These are phyloP conservation scores for Rhynchonycteris naso DNA, from an alignment of 2,797 vertebrate genomes.

Conservation along the genomic window DNA sequence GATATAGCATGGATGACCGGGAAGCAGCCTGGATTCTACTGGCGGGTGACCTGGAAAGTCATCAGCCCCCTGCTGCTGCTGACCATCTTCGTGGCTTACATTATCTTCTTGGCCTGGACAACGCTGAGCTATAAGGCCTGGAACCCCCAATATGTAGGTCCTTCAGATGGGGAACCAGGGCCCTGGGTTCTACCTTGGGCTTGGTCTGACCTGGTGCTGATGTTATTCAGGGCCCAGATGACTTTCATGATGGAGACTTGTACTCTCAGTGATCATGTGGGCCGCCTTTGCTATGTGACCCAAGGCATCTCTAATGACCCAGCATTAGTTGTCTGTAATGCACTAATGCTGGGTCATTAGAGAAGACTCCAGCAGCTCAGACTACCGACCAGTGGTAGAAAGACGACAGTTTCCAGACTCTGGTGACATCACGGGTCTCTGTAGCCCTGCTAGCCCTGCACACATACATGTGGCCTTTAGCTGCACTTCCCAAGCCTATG, in stretches of 20 bases:
- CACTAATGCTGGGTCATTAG: too few species aligned
- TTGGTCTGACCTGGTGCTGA: background rate
- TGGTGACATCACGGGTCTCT: background rate
- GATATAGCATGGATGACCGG: constrained; percentile 94
- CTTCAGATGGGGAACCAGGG: background rate
- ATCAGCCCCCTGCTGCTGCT: constrained; percentile 92
- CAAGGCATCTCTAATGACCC: too few species aligned
- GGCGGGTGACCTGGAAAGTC: constrained; percentile 91
- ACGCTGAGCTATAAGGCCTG: constrained; percentile 89
- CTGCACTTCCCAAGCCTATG: too few species aligned
- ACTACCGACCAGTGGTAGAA: background rate
- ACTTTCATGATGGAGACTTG: background rate
- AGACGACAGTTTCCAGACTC: background rate
- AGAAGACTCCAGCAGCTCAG: fast-evolving
- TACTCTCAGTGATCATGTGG: fast-evolving
- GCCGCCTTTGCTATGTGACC: background rate
- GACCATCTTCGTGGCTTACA: constrained; percentile 88
- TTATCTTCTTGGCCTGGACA: constrained; percentile 85
- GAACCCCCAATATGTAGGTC: constrained; percentile 92
- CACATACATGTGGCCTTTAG: background rate
- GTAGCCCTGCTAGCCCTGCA: background rate
- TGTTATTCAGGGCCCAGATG: background rate
- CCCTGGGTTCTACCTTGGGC: fast-evolving
- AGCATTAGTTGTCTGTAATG: too few species aligned
- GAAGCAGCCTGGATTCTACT: constrained; percentile 88